Evolutionary conservation across 2,888 invertebrate species (phyloP).

Genomic region (Mesorhabditis spiculigera): DNA sequence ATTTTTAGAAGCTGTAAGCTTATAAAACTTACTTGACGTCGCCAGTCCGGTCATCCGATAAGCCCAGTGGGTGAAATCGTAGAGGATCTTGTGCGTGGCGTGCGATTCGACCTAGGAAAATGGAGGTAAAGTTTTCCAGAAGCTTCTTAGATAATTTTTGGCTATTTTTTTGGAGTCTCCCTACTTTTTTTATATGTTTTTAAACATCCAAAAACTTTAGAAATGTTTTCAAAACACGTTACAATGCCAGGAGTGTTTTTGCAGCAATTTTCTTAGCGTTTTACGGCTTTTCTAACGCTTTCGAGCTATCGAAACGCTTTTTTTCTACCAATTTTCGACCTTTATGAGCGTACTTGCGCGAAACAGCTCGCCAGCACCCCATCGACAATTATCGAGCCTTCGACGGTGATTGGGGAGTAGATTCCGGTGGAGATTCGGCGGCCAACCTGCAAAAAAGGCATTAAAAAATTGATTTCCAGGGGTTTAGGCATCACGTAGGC

Average conservation of each 20-base stretch:
- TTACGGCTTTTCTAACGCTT: not conserved
- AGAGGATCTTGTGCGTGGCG: slow-evolving; percentile 1
- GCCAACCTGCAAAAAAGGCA: slow-evolving; percentile 35
- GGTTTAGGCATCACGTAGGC: not conserved
- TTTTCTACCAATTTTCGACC: not conserved
- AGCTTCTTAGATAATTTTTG: slow-evolving; percentile 13
- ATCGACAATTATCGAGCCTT: slow-evolving; percentile 50
- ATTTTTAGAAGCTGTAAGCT: too few relatives aligned
- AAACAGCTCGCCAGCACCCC: slow-evolving; percentile 55
- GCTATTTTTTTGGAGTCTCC: not conserved
- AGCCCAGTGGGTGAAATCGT: slow-evolving; percentile 6
- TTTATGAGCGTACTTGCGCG: slow-evolving; percentile 47
- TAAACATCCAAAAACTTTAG: not conserved
- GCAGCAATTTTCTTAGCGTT: too few relatives aligned
- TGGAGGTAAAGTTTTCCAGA: slow-evolving; percentile 13
- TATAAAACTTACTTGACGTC: not conserved
- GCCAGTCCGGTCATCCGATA: not conserved
- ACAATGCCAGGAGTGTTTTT: too few relatives aligned
- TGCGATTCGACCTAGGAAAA: slow-evolving; percentile 15
- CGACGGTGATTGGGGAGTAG: slow-evolving; percentile 57
- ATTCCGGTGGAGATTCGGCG: slow-evolving; percentile 47
- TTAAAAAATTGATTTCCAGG: not conserved
- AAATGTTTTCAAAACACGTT: not conserved
- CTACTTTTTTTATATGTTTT: not conserved
- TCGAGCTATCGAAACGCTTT: too few relatives aligned